Evolutionary conservation across 2,113 vertebrate species (phyloP).

Genomic region (Cacatua alba): DNA sequence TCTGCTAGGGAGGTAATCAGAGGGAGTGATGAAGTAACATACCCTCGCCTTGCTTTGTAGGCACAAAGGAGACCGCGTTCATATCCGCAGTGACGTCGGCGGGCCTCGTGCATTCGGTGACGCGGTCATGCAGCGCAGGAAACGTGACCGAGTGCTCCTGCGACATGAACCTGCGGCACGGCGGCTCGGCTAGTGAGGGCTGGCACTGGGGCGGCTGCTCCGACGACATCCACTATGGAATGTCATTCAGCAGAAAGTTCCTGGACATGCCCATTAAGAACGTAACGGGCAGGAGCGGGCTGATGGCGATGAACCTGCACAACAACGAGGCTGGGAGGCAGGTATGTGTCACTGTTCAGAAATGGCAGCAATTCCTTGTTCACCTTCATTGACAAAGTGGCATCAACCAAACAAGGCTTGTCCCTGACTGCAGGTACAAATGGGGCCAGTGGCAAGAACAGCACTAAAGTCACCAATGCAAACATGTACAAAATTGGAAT

Average conservation of each 20-base stretch:
- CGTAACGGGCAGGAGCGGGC: constrained; percentile 57
- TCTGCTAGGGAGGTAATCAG: fast-evolving
- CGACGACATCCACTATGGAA: constrained; percentile 89
- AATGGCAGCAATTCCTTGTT: neutral
- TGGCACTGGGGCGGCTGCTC: constrained; percentile 99
- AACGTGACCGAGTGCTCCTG: constrained; percentile 94
- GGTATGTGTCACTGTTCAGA: constrained; percentile 73
- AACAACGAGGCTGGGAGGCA: constrained; percentile 93
- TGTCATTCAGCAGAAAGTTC: constrained; percentile 93
- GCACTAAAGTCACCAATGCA: neutral
- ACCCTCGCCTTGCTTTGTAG: constrained; percentile 63
- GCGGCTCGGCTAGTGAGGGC: constrained; percentile 78
- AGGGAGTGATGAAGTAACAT: neutral
- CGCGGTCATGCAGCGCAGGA: constrained; percentile 89
- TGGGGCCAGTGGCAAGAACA: neutral
- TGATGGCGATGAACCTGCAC: constrained; percentile 86
- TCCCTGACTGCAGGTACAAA: neutral
- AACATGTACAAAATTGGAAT: neutral
- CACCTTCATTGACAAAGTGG: fast-evolving
- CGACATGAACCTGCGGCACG: constrained; percentile 79
- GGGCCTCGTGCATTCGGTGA: constrained; percentile 89
- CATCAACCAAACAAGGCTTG: neutral
- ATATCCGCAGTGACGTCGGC: constrained; percentile 90
- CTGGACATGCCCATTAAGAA: constrained; percentile 79
- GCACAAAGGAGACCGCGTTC: constrained; percentile 94